Evolutionary conservation across 2,113 vertebrate species (phyloP), one percentile per base, ranked within the genome.

Genomic region (Mormyrus iriodes): DNA sequence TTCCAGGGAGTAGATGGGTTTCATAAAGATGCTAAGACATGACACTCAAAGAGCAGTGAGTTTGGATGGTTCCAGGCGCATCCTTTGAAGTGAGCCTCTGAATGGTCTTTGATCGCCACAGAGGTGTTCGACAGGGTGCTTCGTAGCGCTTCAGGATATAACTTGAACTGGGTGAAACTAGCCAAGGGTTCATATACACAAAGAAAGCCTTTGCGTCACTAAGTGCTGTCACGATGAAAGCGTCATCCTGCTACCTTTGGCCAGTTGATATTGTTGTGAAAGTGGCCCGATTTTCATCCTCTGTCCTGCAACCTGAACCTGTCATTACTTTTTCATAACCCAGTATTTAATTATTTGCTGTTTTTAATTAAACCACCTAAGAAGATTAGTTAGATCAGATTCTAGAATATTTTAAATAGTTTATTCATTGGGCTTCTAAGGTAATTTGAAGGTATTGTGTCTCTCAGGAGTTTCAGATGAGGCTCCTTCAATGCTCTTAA

Each of bases 361-460:
- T 88, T 89, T 89, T 83, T 55, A 89, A 89, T 89, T 61, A 89
- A 61, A 48, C 76, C 88, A 79, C 31, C 48, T 24, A 88, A 52
- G 48, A 51, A 31, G 48, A 51, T 52, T 17, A 79, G 13, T 42
- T 46, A 15, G 46, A 39, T 69, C n/a, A 52, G n/a, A 27, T 27
- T 52, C 2, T 27, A 27, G 44, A 84, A 84, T 84, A 39, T 84
- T 44, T 46, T 1, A 48, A n/a, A 0, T n/a, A 27, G 27, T 61
- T 24, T 46, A 31, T 46, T 88, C 46, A 48, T 27, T 44, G 1
- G 42, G 58, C 39, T 27, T 88, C 86, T 87, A 39, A 65, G 42
- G 42, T 73, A 27, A 17, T 35, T 88, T n/a, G n/a, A n/a, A n/a
- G n/a, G 89, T 91, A 93, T 89, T 12, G 52, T 27, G 5, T 88